These are phyloP conservation scores for Copidosoma floridanum DNA, from an alignment of 1,140 invertebrate species.

Conservation along the genomic window DNA sequence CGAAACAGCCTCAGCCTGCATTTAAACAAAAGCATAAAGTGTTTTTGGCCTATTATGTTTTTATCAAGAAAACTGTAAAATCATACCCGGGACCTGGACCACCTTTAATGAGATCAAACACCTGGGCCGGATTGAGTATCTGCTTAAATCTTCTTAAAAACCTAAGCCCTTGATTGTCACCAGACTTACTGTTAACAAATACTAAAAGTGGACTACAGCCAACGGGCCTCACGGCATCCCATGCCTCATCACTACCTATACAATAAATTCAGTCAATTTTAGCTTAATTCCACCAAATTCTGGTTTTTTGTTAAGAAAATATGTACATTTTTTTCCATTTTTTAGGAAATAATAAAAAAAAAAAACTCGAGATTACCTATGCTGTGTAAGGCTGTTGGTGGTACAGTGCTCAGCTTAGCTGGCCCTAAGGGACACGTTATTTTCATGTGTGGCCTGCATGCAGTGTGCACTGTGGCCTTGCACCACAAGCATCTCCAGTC, in stretches of 20 bases:
- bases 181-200: conserved; percentile 96
- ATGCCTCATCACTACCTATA: conserved; percentile 75
- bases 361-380: conserved; percentile 63
- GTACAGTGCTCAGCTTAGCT: conserved; percentile 86
- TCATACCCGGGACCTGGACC: conserved; percentile 83
- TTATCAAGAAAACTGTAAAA: too few relatives aligned
- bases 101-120: conserved; percentile 92
- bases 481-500: conserved; percentile 97
- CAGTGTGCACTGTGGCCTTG: conserved; percentile 85
- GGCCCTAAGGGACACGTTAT: conserved; percentile 80
- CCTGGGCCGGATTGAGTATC: conserved; percentile 93
- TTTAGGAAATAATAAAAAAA: not conserved
- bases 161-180: conserved; percentile 96
- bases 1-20: conserved; percentile 77
- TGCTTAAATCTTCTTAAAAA: conserved; percentile 95
- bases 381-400: conserved; percentile 87
- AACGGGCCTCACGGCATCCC: conserved; percentile 80
- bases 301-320: not conserved
- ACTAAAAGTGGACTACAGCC: conserved; percentile 87
- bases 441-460: conserved; percentile 75
- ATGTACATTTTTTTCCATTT: not conserved
- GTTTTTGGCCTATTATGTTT: too few relatives aligned
- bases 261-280: conserved; percentile 13
- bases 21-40: conserved; percentile 12
- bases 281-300: not conserved